phyloP scores from a whole-genome alignment of 2,113 vertebrate species.

The Panthera uncia region DNA sequence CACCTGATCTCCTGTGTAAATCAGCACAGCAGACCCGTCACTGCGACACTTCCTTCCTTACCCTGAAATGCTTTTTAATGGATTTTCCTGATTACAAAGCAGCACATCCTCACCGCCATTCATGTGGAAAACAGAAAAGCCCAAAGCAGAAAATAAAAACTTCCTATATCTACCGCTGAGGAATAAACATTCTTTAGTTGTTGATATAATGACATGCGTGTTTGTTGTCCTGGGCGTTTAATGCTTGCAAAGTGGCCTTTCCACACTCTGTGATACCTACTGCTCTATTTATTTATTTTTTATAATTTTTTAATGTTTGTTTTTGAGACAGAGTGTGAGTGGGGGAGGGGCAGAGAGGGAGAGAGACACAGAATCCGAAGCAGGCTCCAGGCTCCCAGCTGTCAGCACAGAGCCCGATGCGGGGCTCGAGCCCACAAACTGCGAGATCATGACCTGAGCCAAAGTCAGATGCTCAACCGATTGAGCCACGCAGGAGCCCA shows the following conservation, averaged over 20 bases:
- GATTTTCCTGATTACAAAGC: not conserved
- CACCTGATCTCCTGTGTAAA: not conserved
- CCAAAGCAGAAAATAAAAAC: not conserved
- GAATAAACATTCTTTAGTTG: not conserved
- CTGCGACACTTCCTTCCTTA: not conserved
- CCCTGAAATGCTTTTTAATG: not conserved
- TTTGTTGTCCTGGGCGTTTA: not conserved
- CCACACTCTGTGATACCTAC: not conserved
- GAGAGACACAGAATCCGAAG: too few relatives aligned
- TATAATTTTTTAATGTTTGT: too few relatives aligned
- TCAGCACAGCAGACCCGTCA: not conserved
- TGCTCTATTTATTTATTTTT: too few relatives aligned
- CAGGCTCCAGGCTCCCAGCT: too few relatives aligned
- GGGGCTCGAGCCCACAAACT: too few relatives aligned
- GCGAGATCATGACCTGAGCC: too few relatives aligned
- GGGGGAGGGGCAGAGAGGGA: too few relatives aligned
- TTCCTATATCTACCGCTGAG: not conserved
- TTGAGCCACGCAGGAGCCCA: not conserved
- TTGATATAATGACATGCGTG: not conserved
- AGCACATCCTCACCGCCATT: not conserved
- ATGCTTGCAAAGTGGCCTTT: not conserved
- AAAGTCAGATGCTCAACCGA: too few relatives aligned
- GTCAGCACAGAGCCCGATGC: too few relatives aligned
- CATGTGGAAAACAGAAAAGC: not conserved
- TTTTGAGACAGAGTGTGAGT: too few relatives aligned